A percentile compares a stretch with the other conserved stretches of the same genome.
Conservation (phyloP, 2,797 vertebrate genomes). For the Galaxias olidus region DNA sequence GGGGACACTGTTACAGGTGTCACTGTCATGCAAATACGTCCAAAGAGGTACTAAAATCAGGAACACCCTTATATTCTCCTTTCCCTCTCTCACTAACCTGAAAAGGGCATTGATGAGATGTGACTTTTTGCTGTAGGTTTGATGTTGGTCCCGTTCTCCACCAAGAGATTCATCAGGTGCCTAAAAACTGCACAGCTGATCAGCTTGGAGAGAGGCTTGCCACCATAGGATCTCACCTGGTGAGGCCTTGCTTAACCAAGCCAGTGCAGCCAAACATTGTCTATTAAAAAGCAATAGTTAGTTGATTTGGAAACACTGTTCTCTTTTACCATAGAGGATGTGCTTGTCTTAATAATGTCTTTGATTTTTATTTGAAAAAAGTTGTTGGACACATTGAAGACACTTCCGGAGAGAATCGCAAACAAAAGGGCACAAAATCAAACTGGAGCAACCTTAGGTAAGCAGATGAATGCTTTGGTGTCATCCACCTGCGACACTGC, state of each 20-base stretch:
- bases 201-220: slow-evolving; percentile 81
- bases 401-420: slow-evolving; percentile 80
- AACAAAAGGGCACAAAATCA: slow-evolving; percentile 79
- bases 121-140: slow-evolving; percentile 76
- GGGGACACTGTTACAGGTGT: slow-evolving; percentile 88
- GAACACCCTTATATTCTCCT: not conserved
- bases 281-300: not conserved
- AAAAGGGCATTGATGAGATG: not conserved
- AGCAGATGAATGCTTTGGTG: slow-evolving; percentile 16
- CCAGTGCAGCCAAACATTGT: not conserved
- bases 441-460: slow-evolving; percentile 85
- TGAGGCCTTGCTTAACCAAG: slow-evolving; percentile 52
- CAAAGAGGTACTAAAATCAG: slow-evolving; percentile 77
- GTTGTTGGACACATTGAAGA: slow-evolving; percentile 86
- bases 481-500: not conserved
- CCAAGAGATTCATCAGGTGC: slow-evolving; percentile 81
- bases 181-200: slow-evolving; percentile 77
- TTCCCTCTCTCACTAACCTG: not conserved
- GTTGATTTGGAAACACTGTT: slow-evolving; percentile 1
- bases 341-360: not conserved
- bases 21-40: slow-evolving; percentile 91
- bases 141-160: slow-evolving; percentile 90
- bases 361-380: slow-evolving; percentile 49
- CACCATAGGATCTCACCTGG: slow-evolving; percentile 82
- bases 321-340: not conserved